These are phyloP conservation scores for Rhinichthys osculus DNA, from an alignment of 2,797 vertebrate genomes.

Conservation along the genomic window DNA sequence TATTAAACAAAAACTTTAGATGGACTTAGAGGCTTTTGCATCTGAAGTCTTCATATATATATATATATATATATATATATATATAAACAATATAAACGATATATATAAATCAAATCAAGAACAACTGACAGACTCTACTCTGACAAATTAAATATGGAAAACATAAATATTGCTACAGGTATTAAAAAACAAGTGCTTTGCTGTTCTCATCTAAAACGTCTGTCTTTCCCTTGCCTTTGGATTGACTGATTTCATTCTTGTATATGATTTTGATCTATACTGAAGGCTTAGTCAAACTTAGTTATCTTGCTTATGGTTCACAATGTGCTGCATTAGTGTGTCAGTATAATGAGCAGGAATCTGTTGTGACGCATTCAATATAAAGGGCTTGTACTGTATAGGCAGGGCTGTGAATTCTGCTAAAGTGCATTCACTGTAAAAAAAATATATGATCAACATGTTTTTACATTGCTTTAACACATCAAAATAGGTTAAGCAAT, in stretches of 20 bases:
- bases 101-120: too few relatives aligned
- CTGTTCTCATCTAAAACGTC: background rate
- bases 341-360: background rate
- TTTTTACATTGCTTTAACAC: too few relatives aligned
- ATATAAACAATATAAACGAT: too few relatives aligned
- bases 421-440: background rate
- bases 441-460: too few relatives aligned
- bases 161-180: background rate
- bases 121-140: too few relatives aligned
- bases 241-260: background rate
- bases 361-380: background rate
- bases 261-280: background rate
- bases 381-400: background rate
- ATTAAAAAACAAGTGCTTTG: background rate
- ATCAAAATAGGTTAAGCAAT: too few relatives aligned
- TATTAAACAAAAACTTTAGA: too few relatives aligned
- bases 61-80: too few relatives aligned
- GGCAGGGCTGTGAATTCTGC: background rate
- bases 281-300: background rate
- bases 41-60: background rate
- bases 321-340: conserved; percentile 4
- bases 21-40: too few relatives aligned
- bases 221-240: background rate
- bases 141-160: background rate
- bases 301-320: background rate